Conservation (phyloP, 2,113 vertebrate species). For the Capreolus pygargus region DNA sequence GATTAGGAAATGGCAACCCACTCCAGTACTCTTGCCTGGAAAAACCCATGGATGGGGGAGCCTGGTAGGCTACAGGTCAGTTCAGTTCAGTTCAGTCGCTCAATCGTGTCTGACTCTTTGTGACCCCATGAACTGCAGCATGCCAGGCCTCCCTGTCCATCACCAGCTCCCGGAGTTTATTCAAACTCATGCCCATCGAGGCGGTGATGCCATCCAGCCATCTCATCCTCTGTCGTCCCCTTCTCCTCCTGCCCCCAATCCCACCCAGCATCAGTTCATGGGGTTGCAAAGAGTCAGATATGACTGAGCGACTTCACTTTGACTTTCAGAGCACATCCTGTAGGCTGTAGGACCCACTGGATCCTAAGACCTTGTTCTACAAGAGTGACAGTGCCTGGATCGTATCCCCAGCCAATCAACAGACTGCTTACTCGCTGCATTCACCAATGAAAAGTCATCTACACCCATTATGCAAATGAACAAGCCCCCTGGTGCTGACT, state of each 20-base stretch:
- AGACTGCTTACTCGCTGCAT: not conserved
- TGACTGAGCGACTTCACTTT: not conserved
- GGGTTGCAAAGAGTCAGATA: accelerated
- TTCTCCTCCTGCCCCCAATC: too few relatives aligned
- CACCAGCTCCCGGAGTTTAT: too few relatives aligned
- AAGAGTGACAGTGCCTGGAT: not conserved
- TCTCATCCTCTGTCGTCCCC: too few relatives aligned
- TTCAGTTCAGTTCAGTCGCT: too few relatives aligned
- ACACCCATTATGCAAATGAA: not conserved
- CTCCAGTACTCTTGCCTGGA: not conserved
- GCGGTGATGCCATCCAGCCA: too few relatives aligned
- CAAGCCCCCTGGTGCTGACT: not conserved
- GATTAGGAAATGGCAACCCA: not conserved
- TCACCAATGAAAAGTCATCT: not conserved
- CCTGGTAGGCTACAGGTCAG: not conserved
- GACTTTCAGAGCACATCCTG: not conserved
- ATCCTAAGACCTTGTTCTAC: not conserved
- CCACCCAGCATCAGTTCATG: not conserved
- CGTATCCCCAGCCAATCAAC: not conserved
- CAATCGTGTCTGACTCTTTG: too few relatives aligned
- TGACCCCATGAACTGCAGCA: too few relatives aligned
- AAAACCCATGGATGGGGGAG: not conserved
- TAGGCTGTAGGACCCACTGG: not conserved
- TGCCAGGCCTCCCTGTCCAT: too few relatives aligned
- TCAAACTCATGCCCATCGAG: too few relatives aligned